These are phyloP conservation scores for Drosophila orena DNA, from an alignment of 1,140 invertebrate genomes.

Conservation along the genomic window DNA sequence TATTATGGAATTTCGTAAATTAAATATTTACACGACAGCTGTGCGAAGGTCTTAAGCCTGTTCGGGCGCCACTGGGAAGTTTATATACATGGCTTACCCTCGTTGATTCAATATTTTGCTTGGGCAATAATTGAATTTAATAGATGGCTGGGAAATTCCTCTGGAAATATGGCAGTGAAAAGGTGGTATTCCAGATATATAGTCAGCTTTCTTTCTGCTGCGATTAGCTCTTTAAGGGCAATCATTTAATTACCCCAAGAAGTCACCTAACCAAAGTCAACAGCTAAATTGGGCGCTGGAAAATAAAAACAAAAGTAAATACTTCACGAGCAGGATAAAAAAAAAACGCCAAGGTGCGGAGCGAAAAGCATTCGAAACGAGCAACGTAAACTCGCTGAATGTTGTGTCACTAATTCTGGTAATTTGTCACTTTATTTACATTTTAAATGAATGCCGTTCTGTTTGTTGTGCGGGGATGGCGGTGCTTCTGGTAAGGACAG, in stretches of 20 bases:
- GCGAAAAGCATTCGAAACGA: conserved; percentile 32
- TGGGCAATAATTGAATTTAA: conserved; percentile 73
- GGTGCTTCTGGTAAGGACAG: conserved; percentile 40
- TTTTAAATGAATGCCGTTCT: conserved; percentile 74
- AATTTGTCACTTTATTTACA: conserved; percentile 83
- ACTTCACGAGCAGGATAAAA: conserved; percentile 11
- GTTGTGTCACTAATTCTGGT: conserved; percentile 79
- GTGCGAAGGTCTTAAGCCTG: conserved; percentile 61
- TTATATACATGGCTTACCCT: conserved; percentile 1
- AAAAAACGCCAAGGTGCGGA: conserved; percentile 1
- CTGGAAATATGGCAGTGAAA: conserved; percentile 13
- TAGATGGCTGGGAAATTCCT: conserved; percentile 37
- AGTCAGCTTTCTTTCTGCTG: background rate
- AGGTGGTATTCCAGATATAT: background rate
- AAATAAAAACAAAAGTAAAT: conserved; percentile 50
- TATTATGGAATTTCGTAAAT: conserved; percentile 81
- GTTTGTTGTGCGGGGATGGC: conserved; percentile 16
- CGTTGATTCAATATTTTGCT: conserved; percentile 67
- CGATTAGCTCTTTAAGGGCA: conserved; percentile 31
- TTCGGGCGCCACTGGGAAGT: conserved; percentile 7
- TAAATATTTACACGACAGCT: conserved; percentile 81
- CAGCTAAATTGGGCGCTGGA: conserved; percentile 55
- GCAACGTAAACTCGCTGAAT: conserved; percentile 58
- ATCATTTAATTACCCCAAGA: conserved; percentile 31
- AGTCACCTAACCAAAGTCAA: conserved; percentile 50